These are phyloP conservation scores for Xyrauchen texanus DNA, from an alignment of 2,113 vertebrate genomes.

Conservation along the genomic window DNA sequence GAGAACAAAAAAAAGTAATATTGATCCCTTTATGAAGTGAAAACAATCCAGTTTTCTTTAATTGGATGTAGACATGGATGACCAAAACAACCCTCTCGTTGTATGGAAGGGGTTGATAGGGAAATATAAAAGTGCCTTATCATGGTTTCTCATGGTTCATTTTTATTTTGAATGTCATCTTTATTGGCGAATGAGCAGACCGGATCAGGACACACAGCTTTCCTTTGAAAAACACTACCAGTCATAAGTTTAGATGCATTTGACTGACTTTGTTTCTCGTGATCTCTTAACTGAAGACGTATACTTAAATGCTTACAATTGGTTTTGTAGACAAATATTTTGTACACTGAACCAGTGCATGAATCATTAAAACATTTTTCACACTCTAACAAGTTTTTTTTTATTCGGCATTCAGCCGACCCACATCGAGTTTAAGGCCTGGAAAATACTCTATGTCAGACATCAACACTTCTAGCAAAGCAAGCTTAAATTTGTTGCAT, in stretches of 20 bases:
- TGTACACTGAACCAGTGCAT: no score
- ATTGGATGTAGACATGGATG: constrained; percentile 60
- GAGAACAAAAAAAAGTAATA: constrained; percentile 77
- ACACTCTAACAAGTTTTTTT: no score
- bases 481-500: no score
- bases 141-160: constrained; percentile 77
- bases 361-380: no score
- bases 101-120: constrained; percentile 83
- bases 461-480: neutral
- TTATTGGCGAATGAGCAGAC: constrained; percentile 77
- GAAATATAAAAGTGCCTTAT: constrained; percentile 86
- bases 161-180: constrained; percentile 81
- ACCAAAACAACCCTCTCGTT: constrained; percentile 85
- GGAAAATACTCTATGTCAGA: neutral
- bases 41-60: constrained; percentile 66
- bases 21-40: constrained; percentile 91
- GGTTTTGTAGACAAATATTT: no score
- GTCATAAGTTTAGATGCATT: neutral
- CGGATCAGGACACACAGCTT: constrained; percentile 74
- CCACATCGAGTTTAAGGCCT: neutral
- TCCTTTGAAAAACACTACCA: constrained; percentile 59
- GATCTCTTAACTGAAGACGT: no score
- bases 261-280: no score
- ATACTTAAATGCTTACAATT: no score
- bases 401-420: no score